Evolutionary conservation across 2,888 invertebrate genomes (phyloP).

Genomic region (Drosophila falleni): DNA sequence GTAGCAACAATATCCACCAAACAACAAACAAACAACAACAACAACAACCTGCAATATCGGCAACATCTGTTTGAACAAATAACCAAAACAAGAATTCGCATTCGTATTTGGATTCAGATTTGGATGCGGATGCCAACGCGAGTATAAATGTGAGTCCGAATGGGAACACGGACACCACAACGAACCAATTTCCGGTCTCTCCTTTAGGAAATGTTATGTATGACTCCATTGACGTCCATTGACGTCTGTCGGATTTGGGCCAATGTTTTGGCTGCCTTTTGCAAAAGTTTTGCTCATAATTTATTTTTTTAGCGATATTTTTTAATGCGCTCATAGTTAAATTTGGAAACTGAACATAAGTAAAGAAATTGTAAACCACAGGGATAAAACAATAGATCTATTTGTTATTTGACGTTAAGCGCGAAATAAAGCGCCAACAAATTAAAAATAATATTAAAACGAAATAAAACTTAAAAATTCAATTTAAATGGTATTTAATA

Average conservation of each 20-base stretch:
- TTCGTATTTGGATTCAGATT: conserved; percentile 1
- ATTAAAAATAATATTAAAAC: no score
- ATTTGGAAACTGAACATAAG: no score
- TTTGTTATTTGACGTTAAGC: no score
- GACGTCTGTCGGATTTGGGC: conserved; percentile 22
- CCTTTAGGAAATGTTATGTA: conserved; percentile 41
- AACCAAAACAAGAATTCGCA: conserved; percentile 63
- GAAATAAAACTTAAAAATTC: no score
- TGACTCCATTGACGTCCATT: conserved; percentile 27
- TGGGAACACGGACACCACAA: conserved; percentile 34
- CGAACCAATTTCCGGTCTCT: conserved; percentile 54
- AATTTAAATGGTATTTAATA: no score
- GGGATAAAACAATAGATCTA: no score
- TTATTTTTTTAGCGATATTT: neutral
- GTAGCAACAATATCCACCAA: conserved; percentile 30
- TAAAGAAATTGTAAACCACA: no score
- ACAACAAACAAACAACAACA: conserved; percentile 28
- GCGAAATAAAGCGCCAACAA: no score
- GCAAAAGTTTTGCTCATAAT: conserved; percentile 15
- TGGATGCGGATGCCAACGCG: conserved; percentile 17
- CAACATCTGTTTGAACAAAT: conserved; percentile 78
- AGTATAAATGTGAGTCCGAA: neutral
- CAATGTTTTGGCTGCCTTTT: conserved; percentile 17
- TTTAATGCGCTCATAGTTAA: neutral
- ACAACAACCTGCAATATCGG: conserved; percentile 51